Conservation (phyloP, 2,888 invertebrate species). For the Pseudococcus longispinus region DNA sequence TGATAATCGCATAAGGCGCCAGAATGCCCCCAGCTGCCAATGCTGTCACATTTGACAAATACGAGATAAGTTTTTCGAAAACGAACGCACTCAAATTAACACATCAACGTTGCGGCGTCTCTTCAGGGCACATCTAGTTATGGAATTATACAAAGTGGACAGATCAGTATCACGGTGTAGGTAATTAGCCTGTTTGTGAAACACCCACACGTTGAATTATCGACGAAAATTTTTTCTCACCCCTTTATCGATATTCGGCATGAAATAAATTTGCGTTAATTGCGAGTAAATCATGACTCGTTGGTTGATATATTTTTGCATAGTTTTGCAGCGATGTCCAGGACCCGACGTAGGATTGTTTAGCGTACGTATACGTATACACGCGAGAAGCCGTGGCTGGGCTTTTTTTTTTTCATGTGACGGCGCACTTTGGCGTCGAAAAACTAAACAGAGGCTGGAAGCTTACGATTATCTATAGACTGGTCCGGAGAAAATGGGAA, state of each 20-base stretch:
- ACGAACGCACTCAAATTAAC: not conserved
- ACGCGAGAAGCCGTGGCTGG: not conserved
- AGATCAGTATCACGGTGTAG: not conserved
- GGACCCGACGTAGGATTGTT: slow-evolving; percentile 13
- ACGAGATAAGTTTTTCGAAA: not conserved
- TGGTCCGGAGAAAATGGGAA: slow-evolving; percentile 52
- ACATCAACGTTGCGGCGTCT: not conserved
- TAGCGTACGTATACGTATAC: not conserved
- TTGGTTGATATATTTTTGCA: slow-evolving; percentile 14
- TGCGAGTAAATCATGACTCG: not conserved
- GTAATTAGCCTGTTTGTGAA: not conserved
- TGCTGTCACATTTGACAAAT: not conserved
- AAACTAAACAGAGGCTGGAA: slow-evolving; percentile 49
- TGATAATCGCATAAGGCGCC: not conserved
- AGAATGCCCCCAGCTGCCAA: not conserved
- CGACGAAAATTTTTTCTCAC: not conserved
- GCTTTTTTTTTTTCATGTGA: slow-evolving; percentile 36
- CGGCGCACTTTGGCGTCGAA: slow-evolving; percentile 49
- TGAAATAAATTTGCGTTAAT: slow-evolving; percentile 21
- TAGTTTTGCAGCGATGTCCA: not conserved
- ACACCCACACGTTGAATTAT: not conserved
- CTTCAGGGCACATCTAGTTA: not conserved
- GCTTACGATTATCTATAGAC: slow-evolving; percentile 52
- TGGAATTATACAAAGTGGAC: not conserved
- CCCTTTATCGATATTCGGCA: not conserved